A percentile compares a stretch with the other conserved stretches of the same genome.
Evolutionary conservation across 2,888 invertebrate species (phyloP).

Genomic region (Anodontia alba): DNA sequence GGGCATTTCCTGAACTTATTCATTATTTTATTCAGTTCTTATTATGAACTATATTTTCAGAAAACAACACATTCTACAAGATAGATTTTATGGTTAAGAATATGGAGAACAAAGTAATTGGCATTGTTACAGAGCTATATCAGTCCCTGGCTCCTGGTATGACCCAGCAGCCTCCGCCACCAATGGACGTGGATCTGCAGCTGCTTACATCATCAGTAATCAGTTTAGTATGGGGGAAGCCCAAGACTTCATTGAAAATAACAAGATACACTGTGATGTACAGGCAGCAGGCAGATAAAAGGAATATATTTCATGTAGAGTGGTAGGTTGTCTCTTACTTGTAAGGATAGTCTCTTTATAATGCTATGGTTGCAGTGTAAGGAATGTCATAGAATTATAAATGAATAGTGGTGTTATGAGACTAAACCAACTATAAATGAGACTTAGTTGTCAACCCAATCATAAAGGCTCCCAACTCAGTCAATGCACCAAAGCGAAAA

Average conservation of each 20-base stretch:
- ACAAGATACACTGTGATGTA: slow-evolving; percentile 57
- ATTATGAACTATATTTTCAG: too few relatives aligned
- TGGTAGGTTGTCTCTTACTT: neutral
- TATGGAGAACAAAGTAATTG: slow-evolving; percentile 58
- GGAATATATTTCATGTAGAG: neutral
- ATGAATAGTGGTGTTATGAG: too few relatives aligned
- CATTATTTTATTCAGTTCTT: too few relatives aligned
- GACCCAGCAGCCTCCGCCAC: slow-evolving; percentile 61
- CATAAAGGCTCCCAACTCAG: too few relatives aligned
- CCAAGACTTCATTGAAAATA: slow-evolving; percentile 52
- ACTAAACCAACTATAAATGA: too few relatives aligned
- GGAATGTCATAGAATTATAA: too few relatives aligned
- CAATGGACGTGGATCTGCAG: slow-evolving; percentile 36
- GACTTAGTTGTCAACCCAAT: too few relatives aligned
- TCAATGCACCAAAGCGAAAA: too few relatives aligned
- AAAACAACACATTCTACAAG: slow-evolving; percentile 57
- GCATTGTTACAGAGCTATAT: slow-evolving; percentile 55
- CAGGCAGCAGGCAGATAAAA: slow-evolving; percentile 28
- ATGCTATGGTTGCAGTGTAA: too few relatives aligned
- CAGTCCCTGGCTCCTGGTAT: slow-evolving; percentile 51
- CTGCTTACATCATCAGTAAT: slow-evolving; percentile 34
- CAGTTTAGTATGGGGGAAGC: slow-evolving; percentile 48
- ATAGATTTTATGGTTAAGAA: slow-evolving; percentile 57
- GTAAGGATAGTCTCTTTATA: too few relatives aligned
- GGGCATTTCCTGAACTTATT: too few relatives aligned